Percentiles rank a stretch among this genome's conserved stretches.
These are phyloP conservation scores for Onychostruthus taczanowskii DNA, from an alignment of 2,113 vertebrate species.

Conservation along the genomic window DNA sequence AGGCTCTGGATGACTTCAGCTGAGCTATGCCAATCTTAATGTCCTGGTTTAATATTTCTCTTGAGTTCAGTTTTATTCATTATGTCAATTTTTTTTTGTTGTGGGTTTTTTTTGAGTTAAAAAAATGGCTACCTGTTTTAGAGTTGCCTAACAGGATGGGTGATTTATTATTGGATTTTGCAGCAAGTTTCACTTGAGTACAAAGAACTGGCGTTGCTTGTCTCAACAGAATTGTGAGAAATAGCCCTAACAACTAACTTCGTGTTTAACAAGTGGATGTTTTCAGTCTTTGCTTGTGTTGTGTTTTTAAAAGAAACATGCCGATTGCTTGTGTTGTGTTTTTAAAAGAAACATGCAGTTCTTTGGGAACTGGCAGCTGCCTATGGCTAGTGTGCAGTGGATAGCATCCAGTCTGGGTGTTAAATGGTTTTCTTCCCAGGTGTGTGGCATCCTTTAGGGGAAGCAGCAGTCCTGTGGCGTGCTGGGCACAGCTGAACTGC, in stretches of 20 bases:
- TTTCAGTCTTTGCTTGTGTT: not conserved
- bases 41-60: not conserved
- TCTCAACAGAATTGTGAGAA: not conserved
- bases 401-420: not conserved
- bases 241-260: not conserved
- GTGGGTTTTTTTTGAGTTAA: not conserved
- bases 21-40: not conserved
- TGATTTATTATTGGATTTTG: not conserved
- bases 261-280: not conserved
- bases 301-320: not conserved
- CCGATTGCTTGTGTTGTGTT: not conserved
- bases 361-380: not conserved
- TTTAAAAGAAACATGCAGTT: not conserved
- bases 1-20: not conserved
- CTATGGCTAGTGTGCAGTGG: not conserved
- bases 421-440: not conserved
- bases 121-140: not conserved
- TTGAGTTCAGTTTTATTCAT: not conserved
- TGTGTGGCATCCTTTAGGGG: accelerated
- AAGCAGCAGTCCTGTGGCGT: not conserved
- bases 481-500: not conserved
- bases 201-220: not conserved
- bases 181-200: not conserved
- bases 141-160: accelerated
- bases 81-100: not conserved